phyloP scores from a whole-genome alignment of 1,140 invertebrate genomes.

The Helicoverpa armigera region DNA sequence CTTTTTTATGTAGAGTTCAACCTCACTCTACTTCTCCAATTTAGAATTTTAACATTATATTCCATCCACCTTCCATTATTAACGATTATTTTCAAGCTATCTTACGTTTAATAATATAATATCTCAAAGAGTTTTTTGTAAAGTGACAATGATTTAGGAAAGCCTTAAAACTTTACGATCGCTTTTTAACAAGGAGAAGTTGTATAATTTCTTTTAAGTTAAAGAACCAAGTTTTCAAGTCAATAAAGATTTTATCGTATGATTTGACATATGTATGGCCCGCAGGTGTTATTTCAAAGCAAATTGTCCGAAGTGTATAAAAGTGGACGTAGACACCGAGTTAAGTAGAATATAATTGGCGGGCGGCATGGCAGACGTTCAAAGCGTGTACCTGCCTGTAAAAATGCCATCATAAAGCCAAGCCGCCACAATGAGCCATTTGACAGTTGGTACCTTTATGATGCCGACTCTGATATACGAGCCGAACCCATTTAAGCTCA shows the following conservation, averaged over 20 bases:
- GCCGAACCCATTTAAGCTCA: constrained; percentile 80
- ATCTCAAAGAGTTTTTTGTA: constrained; percentile 20
- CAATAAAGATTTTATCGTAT: constrained; percentile 41
- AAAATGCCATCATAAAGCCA: constrained; percentile 84
- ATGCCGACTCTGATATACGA: constrained; percentile 84
- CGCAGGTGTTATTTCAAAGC: constrained; percentile 45
- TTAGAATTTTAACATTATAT: constrained; percentile 6
- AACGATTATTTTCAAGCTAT: constrained; percentile 23
- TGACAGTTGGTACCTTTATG: constrained; percentile 84
- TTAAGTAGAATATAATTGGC: constrained; percentile 86
- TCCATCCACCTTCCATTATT: constrained; percentile 10
- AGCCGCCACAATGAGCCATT: constrained; percentile 81
- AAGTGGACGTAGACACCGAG: constrained; percentile 53
- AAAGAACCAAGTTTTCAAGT: constrained; percentile 21
- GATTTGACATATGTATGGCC: constrained; percentile 43
- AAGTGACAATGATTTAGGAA: constrained; percentile 38
- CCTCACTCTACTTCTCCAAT: not conserved
- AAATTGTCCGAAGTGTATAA: constrained; percentile 47
- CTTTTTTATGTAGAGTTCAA: no score
- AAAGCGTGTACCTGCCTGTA: constrained; percentile 84
- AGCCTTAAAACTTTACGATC: constrained; percentile 8
- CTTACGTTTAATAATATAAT: constrained; percentile 29
- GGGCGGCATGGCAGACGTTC: constrained; percentile 75
- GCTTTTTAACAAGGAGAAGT: not conserved
- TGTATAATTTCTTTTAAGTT: constrained; percentile 34